A percentile compares a stretch with the other conserved stretches of the same genome.
These are phyloP conservation scores for Ceratina calcarata DNA, from an alignment of 1,140 invertebrate genomes.

Conservation along the genomic window DNA sequence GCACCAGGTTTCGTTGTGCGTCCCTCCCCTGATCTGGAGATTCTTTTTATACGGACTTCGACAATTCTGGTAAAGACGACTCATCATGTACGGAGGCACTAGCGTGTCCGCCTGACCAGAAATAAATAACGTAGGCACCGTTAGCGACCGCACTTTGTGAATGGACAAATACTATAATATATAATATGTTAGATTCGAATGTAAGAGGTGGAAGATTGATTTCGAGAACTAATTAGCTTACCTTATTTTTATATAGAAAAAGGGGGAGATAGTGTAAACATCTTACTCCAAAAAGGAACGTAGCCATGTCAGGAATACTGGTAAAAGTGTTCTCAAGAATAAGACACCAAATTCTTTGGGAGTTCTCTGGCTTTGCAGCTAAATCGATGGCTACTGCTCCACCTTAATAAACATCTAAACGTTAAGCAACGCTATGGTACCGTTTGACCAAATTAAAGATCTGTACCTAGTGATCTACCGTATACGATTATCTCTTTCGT, in stretches of 20 bases:
- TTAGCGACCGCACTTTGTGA: conserved; percentile 85
- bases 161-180: conserved; percentile 86
- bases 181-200: conserved; percentile 69
- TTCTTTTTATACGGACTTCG: conserved; percentile 86
- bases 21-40: conserved; percentile 86
- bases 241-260: conserved; percentile 92
- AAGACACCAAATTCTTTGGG: conserved; percentile 89
- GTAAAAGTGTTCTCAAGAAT: conserved; percentile 98
- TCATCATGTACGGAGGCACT: conserved; percentile 93
- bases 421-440: background rate
- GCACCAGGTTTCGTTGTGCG: conserved; percentile 94
- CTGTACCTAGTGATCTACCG: conserved; percentile 92
- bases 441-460: background rate
- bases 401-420: conserved; percentile 79
- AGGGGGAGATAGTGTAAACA: conserved; percentile 87
- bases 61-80: conserved; percentile 86
- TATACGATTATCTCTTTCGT: conserved; percentile 93
- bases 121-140: conserved; percentile 88
- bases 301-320: conserved; percentile 95
- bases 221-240: conserved; percentile 65
- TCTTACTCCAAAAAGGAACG: conserved; percentile 86
- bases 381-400: conserved; percentile 94
- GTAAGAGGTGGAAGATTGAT: background rate
- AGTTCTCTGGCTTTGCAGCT: conserved; percentile 86
- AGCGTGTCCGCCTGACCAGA: conserved; percentile 91